A percentile compares a stretch with the other conserved stretches of the same genome.
Conservation (phyloP, 1,140 invertebrate species). For the Drosophila serrata region DNA sequence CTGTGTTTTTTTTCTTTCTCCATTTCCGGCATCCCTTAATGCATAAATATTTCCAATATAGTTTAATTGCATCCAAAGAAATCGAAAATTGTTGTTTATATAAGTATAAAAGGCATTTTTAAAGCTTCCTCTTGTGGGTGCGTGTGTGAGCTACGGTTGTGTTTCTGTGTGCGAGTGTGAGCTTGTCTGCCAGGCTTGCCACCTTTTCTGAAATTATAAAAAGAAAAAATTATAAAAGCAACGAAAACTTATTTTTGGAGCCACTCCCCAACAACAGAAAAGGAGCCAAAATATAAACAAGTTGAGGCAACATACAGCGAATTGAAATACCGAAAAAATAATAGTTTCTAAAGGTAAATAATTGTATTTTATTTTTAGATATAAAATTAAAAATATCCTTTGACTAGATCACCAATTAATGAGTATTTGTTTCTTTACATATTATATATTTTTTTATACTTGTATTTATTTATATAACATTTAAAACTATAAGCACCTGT, state of each 20-base stretch:
- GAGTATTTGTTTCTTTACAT: background rate
- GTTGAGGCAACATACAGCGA: slow-evolving; percentile 8
- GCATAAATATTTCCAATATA: slow-evolving; percentile 31
- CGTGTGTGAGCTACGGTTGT: slow-evolving; percentile 16
- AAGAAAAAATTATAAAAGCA: slow-evolving; percentile 3
- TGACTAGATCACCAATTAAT: background rate
- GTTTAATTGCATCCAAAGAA: slow-evolving; percentile 25
- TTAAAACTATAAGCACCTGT: no score
- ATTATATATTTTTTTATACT: background rate
- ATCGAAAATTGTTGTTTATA: slow-evolving; percentile 23
- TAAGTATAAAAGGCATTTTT: slow-evolving; percentile 9
- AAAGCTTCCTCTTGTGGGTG: slow-evolving; percentile 38
- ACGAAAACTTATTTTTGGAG: slow-evolving; percentile 27
- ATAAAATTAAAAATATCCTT: background rate
- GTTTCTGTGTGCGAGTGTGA: slow-evolving; percentile 29
- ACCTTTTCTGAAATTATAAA: slow-evolving; percentile 31
- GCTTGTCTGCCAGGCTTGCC: slow-evolving; percentile 65
- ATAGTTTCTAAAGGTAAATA: slow-evolving; percentile 29
- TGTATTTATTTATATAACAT: no score
- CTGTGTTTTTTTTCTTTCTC: slow-evolving; percentile 1
- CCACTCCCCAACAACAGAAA: slow-evolving; percentile 54
- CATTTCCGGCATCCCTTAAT: slow-evolving; percentile 22
- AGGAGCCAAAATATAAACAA: slow-evolving; percentile 15
- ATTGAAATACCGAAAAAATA: slow-evolving; percentile 1
- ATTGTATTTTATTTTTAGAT: background rate